Percentiles rank a stretch among this genome's conserved stretches.
These are phyloP conservation scores for Chironomus tentans DNA, from an alignment of 2,888 invertebrate genomes.

Conservation along the genomic window DNA sequence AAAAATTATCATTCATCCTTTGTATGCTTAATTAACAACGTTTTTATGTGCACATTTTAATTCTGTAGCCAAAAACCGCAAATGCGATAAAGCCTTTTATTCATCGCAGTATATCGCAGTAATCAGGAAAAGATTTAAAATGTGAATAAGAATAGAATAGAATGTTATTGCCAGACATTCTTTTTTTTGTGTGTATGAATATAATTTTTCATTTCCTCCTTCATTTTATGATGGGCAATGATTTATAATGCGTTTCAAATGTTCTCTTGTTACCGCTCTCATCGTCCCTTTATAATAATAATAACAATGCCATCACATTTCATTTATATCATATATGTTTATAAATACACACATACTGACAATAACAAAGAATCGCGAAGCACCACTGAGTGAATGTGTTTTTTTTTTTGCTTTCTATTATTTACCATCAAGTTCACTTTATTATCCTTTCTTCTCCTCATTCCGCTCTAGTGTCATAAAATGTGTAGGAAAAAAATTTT, in stretches of 20 bases:
- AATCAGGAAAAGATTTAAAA: too few species aligned
- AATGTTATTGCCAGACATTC: not conserved
- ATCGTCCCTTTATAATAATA: not conserved
- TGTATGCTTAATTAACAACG: too few species aligned
- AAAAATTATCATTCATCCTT: too few species aligned
- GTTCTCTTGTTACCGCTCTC: conserved; percentile 12
- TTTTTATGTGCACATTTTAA: too few species aligned
- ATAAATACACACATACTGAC: not conserved
- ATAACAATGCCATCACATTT: not conserved
- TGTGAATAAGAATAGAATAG: too few species aligned
- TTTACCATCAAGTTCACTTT: not conserved
- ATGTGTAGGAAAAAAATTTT: not conserved
- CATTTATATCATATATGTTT: not conserved
- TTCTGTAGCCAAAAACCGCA: too few species aligned
- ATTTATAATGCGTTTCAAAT: conserved; percentile 25
- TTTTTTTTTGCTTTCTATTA: not conserved
- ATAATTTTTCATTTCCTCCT: too few species aligned
- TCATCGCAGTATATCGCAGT: too few species aligned
- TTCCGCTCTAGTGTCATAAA: not conserved
- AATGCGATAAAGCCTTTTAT: too few species aligned
- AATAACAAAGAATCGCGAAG: not conserved
- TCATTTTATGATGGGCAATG: conserved; percentile 23
- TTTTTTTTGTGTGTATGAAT: too few species aligned
- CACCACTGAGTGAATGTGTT: not conserved
- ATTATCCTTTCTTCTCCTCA: not conserved